phyloP scores from a whole-genome alignment of 2,888 invertebrate species.

The Pseudanteris insignis region DNA sequence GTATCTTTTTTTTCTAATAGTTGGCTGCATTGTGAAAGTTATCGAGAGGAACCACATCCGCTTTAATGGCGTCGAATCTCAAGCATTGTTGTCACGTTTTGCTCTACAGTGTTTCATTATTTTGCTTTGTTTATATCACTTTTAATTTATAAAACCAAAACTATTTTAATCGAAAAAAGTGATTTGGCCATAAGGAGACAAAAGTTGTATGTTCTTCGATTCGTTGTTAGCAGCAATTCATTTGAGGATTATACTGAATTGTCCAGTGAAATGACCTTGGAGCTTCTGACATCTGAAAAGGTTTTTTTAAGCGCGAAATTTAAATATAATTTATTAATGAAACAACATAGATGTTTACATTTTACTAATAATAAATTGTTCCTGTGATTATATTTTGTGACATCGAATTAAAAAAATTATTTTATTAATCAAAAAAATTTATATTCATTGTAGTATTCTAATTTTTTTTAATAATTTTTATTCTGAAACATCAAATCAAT shows the following conservation, averaged over 20 bases:
- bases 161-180: constrained; percentile 13
- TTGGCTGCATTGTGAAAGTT: constrained; percentile 25
- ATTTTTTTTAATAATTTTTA: too few species aligned
- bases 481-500: too few species aligned
- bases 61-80: constrained; percentile 62
- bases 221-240: constrained; percentile 37
- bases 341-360: too few species aligned
- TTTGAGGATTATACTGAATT: constrained; percentile 48
- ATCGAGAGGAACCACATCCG: constrained; percentile 53
- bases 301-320: constrained; percentile 52
- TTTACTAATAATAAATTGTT: too few species aligned
- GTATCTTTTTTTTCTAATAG: too few species aligned
- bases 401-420: too few species aligned
- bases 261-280: constrained; percentile 63
- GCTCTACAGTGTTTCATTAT: constrained; percentile 66
- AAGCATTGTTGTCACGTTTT: constrained; percentile 67
- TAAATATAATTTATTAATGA: constrained; percentile 34
- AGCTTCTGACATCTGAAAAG: constrained; percentile 56
- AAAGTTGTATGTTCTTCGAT: constrained; percentile 25
- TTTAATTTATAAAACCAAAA: constrained; percentile 41
- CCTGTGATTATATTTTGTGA: too few species aligned
- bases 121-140: constrained; percentile 62
- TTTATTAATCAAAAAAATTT: too few species aligned
- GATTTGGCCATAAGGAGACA: constrained; percentile 37
- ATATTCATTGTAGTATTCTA: too few species aligned